These are phyloP conservation scores for Hololepta plana DNA, from an alignment of 2,888 invertebrate genomes.

Conservation along the genomic window DNA sequence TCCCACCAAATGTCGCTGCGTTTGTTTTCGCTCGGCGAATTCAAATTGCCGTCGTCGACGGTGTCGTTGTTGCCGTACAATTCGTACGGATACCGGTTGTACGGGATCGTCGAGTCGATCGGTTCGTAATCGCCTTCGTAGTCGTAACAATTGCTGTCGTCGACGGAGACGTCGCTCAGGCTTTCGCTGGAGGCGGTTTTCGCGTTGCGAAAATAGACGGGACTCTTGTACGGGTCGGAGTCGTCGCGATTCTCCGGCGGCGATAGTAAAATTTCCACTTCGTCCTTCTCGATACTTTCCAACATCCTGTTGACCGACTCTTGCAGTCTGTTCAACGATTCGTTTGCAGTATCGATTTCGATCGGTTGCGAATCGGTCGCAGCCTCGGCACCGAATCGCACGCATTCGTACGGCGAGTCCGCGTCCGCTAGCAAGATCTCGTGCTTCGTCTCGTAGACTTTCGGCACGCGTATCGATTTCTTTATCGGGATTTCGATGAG, in stretches of 20 bases:
- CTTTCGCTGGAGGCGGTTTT: constrained; percentile 19
- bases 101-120: constrained; percentile 14
- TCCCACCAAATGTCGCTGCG: constrained; percentile 24
- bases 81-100: constrained; percentile 1
- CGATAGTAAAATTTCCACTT: constrained; percentile 14
- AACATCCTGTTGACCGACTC: constrained; percentile 13
- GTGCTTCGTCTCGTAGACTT: constrained; percentile 20
- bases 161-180: constrained; percentile 14
- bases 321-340: constrained; percentile 12
- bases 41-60: constrained; percentile 5
- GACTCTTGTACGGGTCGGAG: constrained; percentile 10
- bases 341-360: too few species aligned
- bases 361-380: too few species aligned
- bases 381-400: too few species aligned
- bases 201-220: too few species aligned
- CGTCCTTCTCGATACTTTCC: constrained; percentile 15
- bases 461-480: constrained; percentile 18
- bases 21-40: constrained; percentile 1
- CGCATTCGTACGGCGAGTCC: constrained; percentile 2
- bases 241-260: too few species aligned
- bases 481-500: constrained; percentile 26
- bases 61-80: too few species aligned
- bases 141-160: constrained; percentile 14
- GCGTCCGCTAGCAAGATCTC: constrained; percentile 15
- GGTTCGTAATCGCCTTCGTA: constrained; percentile 19